Conservation (phyloP, 2,888 invertebrate species). For the Acheta domesticus region DNA sequence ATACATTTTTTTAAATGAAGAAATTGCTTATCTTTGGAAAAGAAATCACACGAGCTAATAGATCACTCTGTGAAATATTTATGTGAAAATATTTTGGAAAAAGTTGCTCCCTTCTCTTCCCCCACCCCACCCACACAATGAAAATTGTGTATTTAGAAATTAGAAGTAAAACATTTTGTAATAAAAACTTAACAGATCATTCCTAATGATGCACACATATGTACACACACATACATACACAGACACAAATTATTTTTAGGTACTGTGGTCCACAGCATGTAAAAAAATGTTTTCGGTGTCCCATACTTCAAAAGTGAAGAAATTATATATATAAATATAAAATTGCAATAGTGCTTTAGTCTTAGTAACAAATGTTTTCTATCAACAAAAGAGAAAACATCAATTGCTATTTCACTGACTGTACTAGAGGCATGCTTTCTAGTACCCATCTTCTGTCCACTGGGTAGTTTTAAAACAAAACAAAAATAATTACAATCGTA, state of each 20-base stretch:
- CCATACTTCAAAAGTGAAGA: conserved; percentile 28
- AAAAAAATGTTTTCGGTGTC: conserved; percentile 31
- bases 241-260: conserved; percentile 32
- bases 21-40: background rate
- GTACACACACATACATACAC: conserved; percentile 26
- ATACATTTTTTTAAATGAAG: background rate
- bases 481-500: conserved; percentile 18
- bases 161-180: conserved; percentile 25
- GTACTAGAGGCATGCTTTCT: conserved; percentile 31
- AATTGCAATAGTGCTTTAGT: conserved; percentile 28
- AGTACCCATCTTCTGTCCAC: conserved; percentile 28
- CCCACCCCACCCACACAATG: conserved; percentile 22
- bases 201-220: conserved; percentile 10
- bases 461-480: background rate
- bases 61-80: conserved; percentile 20
- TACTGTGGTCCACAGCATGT: conserved; percentile 30
- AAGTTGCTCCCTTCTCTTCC: conserved; percentile 22
- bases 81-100: conserved; percentile 27
- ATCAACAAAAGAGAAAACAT: background rate
- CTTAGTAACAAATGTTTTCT: conserved; percentile 25
- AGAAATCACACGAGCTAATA: conserved; percentile 18
- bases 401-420: background rate
- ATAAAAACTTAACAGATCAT: conserved; percentile 20
- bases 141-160: conserved; percentile 28
- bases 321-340: conserved; percentile 2